These are phyloP conservation scores for Scleropages formosus DNA, from an alignment of 2,797 vertebrate genomes.

Conservation along the genomic window DNA sequence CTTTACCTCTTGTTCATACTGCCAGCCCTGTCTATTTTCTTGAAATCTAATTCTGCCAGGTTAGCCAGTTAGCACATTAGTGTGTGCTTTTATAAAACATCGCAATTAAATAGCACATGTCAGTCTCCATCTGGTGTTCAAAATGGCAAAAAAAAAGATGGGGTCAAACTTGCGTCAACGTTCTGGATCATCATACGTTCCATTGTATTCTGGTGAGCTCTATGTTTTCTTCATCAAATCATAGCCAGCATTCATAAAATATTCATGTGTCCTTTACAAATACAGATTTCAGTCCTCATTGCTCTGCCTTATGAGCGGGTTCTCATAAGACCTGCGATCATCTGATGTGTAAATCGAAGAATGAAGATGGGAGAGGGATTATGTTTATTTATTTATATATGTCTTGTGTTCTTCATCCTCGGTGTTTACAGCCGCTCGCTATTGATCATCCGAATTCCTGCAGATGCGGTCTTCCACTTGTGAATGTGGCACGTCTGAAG, in stretches of 20 bases:
- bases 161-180: not conserved
- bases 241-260: slow-evolving; percentile 1
- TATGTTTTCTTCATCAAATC: slow-evolving; percentile 18
- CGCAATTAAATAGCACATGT: not conserved
- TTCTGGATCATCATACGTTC: not conserved
- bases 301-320: not conserved
- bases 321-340: not conserved
- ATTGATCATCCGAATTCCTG: not conserved
- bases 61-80: not conserved
- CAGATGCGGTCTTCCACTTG: not conserved
- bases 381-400: not conserved
- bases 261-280: slow-evolving; percentile 16
- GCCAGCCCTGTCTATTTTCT: not conserved
- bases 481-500: too few relatives aligned
- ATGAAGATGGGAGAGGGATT: not conserved
- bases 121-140: not conserved
- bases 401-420: not conserved
- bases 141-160: not conserved
- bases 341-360: not conserved
- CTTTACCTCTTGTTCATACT: not conserved
- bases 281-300: not conserved
- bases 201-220: not conserved
- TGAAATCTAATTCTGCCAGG: not conserved
- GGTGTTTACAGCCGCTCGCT: not conserved
- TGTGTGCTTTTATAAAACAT: not conserved